Conservation (phyloP, 2,888 invertebrate species). For the Drosophila borealis region DNA sequence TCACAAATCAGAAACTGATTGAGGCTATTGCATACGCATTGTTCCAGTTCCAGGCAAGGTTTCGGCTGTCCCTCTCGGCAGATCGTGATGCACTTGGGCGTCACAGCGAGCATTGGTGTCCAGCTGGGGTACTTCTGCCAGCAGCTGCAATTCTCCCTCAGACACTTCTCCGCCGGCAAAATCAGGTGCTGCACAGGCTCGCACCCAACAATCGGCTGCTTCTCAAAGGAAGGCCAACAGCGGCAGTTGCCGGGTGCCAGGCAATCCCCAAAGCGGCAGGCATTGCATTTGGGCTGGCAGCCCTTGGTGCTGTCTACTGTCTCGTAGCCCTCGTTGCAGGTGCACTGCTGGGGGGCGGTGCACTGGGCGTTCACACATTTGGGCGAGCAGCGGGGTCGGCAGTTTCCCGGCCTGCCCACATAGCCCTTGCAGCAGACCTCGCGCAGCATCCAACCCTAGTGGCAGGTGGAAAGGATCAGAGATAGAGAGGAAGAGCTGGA, state of each 20-base stretch:
- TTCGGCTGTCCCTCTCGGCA: neutral
- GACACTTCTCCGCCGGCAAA: conserved; percentile 4
- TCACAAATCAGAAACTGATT: conserved; percentile 15
- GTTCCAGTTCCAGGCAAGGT: conserved; percentile 1
- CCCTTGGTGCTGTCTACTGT: conserved; percentile 4
- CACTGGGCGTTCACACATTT: conserved; percentile 17
- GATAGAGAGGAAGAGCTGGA: too few species aligned
- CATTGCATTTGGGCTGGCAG: conserved; percentile 28
- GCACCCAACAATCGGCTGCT: neutral
- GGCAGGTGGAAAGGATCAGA: too few species aligned
- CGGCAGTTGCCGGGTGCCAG: conserved; percentile 19
- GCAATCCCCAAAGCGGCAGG: conserved; percentile 27
- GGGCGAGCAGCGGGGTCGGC: conserved; percentile 16
- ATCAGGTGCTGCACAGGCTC: conserved; percentile 9
- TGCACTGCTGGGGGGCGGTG: conserved; percentile 24
- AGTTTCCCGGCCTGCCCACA: neutral
- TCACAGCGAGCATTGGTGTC: neutral
- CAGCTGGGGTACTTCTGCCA: conserved; percentile 6
- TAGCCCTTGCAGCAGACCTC: conserved; percentile 28
- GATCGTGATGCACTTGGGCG: neutral
- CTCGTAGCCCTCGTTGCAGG: conserved; percentile 20
- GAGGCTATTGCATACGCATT: conserved; percentile 20
- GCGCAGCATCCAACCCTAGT: neutral
- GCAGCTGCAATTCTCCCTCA: neutral
- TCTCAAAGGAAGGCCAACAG: conserved; percentile 22